phyloP scores from a whole-genome alignment of 2,113 vertebrate species.

The Maccullochella peelii region DNA sequence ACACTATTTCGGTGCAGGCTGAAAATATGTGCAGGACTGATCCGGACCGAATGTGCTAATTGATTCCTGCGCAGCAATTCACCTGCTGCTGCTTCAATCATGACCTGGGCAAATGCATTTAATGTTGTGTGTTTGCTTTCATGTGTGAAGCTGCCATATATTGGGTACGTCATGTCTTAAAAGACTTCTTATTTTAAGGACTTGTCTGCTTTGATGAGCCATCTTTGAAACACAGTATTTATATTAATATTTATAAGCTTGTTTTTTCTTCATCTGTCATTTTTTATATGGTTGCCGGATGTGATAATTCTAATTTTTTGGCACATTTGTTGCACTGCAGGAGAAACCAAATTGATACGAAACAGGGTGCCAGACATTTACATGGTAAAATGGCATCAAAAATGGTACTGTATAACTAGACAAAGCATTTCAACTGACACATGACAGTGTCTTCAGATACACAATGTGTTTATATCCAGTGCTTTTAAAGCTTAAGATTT shows the following conservation, averaged over 20 bases:
- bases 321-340: background rate
- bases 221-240: constrained; percentile 26
- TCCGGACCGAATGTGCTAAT: background rate
- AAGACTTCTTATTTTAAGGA: background rate
- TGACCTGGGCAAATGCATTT: constrained; percentile 5
- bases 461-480: background rate
- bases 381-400: background rate
- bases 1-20: background rate
- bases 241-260: constrained; percentile 41
- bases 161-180: constrained; percentile 14
- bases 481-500: background rate
- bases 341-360: background rate
- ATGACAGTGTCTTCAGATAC: background rate
- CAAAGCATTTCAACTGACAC: background rate
- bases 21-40: constrained; percentile 1
- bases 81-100: background rate
- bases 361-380: background rate
- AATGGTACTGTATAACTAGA: background rate
- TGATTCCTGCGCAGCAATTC: constrained; percentile 7
- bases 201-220: constrained; percentile 29
- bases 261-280: background rate
- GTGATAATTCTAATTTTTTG: background rate
- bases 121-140: background rate
- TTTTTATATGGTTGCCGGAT: constrained; percentile 12
- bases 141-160: background rate